phyloP scores from a whole-genome alignment of 2,113 vertebrate species.

The Nerophis ophidion region DNA sequence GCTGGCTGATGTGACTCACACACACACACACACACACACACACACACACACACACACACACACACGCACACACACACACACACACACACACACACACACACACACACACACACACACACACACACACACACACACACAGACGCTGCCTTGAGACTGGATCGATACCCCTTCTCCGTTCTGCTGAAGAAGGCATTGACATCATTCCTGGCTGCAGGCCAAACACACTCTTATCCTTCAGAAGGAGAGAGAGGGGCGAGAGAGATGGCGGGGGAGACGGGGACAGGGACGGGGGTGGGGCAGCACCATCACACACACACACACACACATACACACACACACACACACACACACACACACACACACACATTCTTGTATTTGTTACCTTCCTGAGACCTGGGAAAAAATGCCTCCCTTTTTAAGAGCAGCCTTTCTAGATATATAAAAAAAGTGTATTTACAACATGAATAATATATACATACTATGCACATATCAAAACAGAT shows the following conservation, averaged over 20 bases:
- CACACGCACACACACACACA: slow-evolving; percentile 36
- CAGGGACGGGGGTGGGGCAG: slow-evolving; percentile 21
- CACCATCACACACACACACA: slow-evolving; percentile 2
- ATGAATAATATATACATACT: too few species aligned
- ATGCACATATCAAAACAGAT: too few species aligned
- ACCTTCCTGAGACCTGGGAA: too few species aligned
- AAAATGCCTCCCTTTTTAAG: too few species aligned
- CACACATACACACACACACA: background rate
- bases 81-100: slow-evolving; percentile 41
- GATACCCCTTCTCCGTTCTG: slow-evolving; percentile 70
- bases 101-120: slow-evolving; percentile 30
- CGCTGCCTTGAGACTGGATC: slow-evolving; percentile 69
- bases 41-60: slow-evolving; percentile 39
- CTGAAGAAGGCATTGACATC: slow-evolving; percentile 74
- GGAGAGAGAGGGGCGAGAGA: slow-evolving; percentile 37
- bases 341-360: background rate
- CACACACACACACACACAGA: slow-evolving; percentile 39
- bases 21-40: slow-evolving; percentile 30
- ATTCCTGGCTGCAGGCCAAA: slow-evolving; percentile 68
- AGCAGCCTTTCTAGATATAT: too few species aligned
- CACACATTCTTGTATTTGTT: background rate
- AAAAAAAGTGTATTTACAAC: too few species aligned
- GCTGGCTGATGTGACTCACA: slow-evolving; percentile 62
- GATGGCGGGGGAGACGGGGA: slow-evolving; percentile 21
- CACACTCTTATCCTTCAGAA: slow-evolving; percentile 68